phyloP scores from a whole-genome alignment of 2,113 vertebrate species.

The human (Homo sapiens) region DNA sequence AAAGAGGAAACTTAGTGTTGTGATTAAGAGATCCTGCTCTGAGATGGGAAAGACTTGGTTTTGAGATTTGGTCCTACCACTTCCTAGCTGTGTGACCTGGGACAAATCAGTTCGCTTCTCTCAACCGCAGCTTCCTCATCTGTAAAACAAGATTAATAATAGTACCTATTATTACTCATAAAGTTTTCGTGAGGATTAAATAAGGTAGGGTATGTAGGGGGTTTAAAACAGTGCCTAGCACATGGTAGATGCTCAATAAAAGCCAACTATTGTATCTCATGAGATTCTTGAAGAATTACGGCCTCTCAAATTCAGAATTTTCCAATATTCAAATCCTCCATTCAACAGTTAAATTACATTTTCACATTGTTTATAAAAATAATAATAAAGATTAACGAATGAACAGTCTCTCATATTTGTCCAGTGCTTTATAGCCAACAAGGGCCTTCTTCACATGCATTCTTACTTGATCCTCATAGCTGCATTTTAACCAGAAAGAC shows the following conservation, averaged over 20 bases:
- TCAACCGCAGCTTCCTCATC: neutral
- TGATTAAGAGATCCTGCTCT: neutral
- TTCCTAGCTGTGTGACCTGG: neutral
- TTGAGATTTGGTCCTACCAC: neutral
- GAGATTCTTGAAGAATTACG: neutral
- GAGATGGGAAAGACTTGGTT: neutral
- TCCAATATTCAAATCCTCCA: conserved; percentile 36
- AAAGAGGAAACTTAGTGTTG: neutral
- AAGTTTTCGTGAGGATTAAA: neutral
- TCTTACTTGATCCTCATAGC: neutral
- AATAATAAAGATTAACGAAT: neutral
- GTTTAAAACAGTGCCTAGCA: neutral
- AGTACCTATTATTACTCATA: neutral
- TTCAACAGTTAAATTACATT: neutral
- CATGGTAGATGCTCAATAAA: neutral
- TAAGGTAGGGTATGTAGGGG: neutral
- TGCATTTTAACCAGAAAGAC: neutral
- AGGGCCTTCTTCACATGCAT: neutral
- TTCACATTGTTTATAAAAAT: conserved; percentile 3
- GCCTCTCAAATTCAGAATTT: conserved; percentile 33
- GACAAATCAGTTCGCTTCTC: neutral
- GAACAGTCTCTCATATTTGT: neutral
- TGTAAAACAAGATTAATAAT: conserved; percentile 18
- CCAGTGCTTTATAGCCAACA: neutral
- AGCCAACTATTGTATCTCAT: neutral